phyloP scores from a whole-genome alignment of 2,113 vertebrate genomes.

The Ornithorhynchus anatinus region DNA sequence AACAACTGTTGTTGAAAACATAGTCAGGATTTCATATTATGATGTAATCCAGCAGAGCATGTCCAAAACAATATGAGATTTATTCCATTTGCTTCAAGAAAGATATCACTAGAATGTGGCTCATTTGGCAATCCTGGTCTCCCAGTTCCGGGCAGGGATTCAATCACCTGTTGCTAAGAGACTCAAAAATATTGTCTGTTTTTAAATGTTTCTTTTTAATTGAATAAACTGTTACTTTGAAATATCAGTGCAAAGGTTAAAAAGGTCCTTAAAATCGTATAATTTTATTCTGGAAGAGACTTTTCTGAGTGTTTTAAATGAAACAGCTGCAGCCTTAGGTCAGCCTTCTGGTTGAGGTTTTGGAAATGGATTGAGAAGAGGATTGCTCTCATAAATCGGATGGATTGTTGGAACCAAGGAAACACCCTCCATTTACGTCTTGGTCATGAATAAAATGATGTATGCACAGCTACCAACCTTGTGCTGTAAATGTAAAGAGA shows the following conservation, averaged over 20 bases:
- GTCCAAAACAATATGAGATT: constrained; percentile 82
- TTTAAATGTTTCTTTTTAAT: constrained; percentile 74
- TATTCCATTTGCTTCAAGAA: constrained; percentile 78
- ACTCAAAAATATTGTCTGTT: constrained; percentile 85
- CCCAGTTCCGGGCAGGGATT: constrained; percentile 75
- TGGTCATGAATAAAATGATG: too few species aligned
- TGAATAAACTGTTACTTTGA: constrained; percentile 77
- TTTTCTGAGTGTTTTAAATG: constrained; percentile 43
- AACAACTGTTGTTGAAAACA: constrained; percentile 57
- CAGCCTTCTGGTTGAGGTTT: constrained; percentile 20
- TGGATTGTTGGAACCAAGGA: too few species aligned
- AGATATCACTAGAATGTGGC: constrained; percentile 74
- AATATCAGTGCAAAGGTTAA: constrained; percentile 69
- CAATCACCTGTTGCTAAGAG: constrained; percentile 86
- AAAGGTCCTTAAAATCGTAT: constrained; percentile 61
- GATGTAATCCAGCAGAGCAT: constrained; percentile 77
- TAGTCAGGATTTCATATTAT: constrained; percentile 67
- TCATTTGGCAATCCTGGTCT: constrained; percentile 71
- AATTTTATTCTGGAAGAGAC: constrained; percentile 47
- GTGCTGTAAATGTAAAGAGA: too few species aligned
- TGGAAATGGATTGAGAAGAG: neutral
- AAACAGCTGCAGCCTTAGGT: constrained; percentile 47
- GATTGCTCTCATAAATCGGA: too few species aligned
- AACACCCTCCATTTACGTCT: too few species aligned
- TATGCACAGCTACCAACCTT: too few species aligned